Evolutionary conservation across 2,797 vertebrate genomes (phyloP), one percentile per base, ranked within the genome.

Genomic region (Sciurus carolinensis): DNA sequence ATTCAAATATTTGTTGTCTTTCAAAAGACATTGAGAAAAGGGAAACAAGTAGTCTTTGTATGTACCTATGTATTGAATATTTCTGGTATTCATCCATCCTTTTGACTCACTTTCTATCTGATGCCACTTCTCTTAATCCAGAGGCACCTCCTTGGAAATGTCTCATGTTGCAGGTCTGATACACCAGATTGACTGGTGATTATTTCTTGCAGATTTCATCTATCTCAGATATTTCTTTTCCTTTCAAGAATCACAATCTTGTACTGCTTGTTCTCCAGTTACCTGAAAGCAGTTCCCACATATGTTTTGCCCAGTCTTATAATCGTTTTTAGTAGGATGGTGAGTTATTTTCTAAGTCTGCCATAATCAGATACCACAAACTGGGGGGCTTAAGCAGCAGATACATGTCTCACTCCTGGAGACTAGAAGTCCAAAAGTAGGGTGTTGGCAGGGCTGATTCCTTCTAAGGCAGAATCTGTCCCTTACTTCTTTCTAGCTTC

Each of bases 1-100:
- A 73, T 87, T 90, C 64, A 84, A 90, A 59, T n/a, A 69, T 69
- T 66, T 92, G 5, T n/a, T 77, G 7, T 57, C 66, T 79, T 90
- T 87, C 36, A 64, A 42, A 90, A 62, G 87, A 75, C 59, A 17
- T 73, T 72, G 67, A 73, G 52, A 57, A 47, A 77, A 86, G 33
- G 62, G 64, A 72, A 77, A 81, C 59, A 64, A 1, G 8, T 67
- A 20, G 28, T 52, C 57, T 92, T 79, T 75, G 9, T 22, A 50
- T 94, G 69, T 83, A 39, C 36, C 12, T 59, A 52, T 8, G 4
- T 42, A 44, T 80, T 88, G 76, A 47, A 20, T 47, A n/a, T 84
- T 90, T 82, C 64, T 87, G 57, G 12, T 7, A 14, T 9, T 62
- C 44, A 50, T 77, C 47, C 33, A 75, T 62, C 52, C 17, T 90